Percentiles rank a stretch among this genome's conserved stretches.
Conservation (phyloP, 2,888 invertebrate species). For the Amphimallon solstitiale region DNA sequence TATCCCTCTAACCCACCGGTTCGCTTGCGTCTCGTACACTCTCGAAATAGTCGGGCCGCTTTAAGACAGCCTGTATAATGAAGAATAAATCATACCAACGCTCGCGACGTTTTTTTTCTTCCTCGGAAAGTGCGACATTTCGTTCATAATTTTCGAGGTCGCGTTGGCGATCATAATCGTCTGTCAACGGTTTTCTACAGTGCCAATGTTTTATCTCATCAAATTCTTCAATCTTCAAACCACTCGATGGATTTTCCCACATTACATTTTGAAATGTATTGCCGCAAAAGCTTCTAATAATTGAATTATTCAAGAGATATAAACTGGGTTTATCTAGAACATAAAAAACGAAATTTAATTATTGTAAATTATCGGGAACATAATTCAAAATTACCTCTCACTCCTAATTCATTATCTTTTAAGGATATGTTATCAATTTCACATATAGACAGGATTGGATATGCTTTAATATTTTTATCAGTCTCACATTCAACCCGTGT, state of each 20-base stretch:
- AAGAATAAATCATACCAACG: too few relatives aligned
- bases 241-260: slow-evolving; percentile 20
- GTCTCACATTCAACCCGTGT: background rate
- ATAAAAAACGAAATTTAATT: slow-evolving; percentile 7
- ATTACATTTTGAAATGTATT: slow-evolving; percentile 20
- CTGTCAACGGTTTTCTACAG: slow-evolving; percentile 31
- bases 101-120: too few relatives aligned
- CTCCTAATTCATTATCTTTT: background rate
- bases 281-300: slow-evolving; percentile 33
- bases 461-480: slow-evolving; percentile 12
- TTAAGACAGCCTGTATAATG: too few relatives aligned
- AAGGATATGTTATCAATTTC: background rate
- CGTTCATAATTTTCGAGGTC: too few relatives aligned
- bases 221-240: slow-evolving; percentile 5
- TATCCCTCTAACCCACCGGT: too few relatives aligned
- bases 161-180: slow-evolving; percentile 31
- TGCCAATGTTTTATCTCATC: slow-evolving; percentile 37
- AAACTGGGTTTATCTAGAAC: slow-evolving; percentile 31
- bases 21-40: too few relatives aligned
- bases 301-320: slow-evolving; percentile 18
- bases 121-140: too few relatives aligned
- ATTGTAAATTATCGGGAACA: background rate
- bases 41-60: too few relatives aligned
- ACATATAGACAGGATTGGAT: slow-evolving; percentile 28
- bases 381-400: background rate